Evolutionary conservation across 2,888 invertebrate genomes (phyloP).

Genomic region (Siphlonurus alternatus): DNA sequence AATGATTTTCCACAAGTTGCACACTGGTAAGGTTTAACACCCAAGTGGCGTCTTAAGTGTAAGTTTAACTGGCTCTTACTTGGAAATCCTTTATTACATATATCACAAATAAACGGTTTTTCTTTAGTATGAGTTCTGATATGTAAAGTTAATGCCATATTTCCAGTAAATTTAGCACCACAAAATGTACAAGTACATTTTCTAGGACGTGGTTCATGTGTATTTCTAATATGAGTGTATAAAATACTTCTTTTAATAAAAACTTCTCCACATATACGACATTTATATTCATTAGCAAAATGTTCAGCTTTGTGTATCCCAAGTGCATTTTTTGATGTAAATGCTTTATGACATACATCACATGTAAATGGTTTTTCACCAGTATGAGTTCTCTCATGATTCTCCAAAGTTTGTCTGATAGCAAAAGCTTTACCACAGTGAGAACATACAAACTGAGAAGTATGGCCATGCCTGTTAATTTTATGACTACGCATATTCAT

Average conservation of each 20-base stretch:
- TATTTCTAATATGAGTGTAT: not conserved
- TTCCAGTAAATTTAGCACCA: not conserved
- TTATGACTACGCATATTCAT: not conserved
- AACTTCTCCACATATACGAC: not conserved
- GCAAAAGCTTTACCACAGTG: not conserved
- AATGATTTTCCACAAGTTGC: not conserved
- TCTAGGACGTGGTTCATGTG: not conserved
- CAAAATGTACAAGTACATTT: not conserved
- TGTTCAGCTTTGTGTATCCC: not conserved
- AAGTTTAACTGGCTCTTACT: not conserved
- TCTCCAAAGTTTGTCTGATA: not conserved
- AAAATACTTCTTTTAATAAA: not conserved
- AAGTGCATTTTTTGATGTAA: not conserved
- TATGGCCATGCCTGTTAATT: not conserved
- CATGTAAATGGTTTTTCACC: not conserved
- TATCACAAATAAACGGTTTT: conserved; percentile 31
- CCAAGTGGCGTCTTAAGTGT: not conserved
- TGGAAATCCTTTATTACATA: not conserved
- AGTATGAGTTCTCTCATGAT: not conserved
- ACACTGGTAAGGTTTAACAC: not conserved
- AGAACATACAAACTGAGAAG: not conserved
- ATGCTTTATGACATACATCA: not conserved
- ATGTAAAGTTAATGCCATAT: conserved; percentile 30
- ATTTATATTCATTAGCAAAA: not conserved
- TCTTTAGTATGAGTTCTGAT: conserved; percentile 39